phyloP scores from a whole-genome alignment of 1,140 invertebrate genomes.

The Lamellibrachia luymesi region DNA sequence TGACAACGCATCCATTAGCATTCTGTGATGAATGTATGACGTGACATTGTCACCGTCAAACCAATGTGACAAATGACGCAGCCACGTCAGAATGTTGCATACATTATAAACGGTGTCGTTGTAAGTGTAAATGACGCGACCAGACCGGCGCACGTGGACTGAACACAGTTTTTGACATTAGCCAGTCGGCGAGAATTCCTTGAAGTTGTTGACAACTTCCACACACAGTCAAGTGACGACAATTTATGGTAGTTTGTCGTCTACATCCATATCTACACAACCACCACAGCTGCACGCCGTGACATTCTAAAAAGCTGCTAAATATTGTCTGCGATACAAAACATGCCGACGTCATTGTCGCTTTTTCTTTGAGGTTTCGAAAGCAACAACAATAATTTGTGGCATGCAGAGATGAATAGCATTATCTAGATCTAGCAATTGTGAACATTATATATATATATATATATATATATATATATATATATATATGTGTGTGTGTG shows the following conservation, averaged over 20 bases:
- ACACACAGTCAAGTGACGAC: neutral
- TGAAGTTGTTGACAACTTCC: neutral
- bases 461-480: no score
- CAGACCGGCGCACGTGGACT: neutral
- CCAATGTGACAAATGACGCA: neutral
- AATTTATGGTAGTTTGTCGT: neutral
- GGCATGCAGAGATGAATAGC: neutral
- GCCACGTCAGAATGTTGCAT: neutral
- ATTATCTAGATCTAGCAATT: no score
- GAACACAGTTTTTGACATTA: neutral
- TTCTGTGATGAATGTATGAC: neutral
- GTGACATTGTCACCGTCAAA: neutral
- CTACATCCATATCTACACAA: neutral
- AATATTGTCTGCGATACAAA: neutral
- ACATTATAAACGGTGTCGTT: neutral
- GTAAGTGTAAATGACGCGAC: neutral
- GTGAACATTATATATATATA: no score
- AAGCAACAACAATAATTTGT: neutral
- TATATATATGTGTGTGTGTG: no score
- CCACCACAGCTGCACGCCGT: neutral
- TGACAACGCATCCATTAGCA: slow-evolving; percentile 29
- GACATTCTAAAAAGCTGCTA: neutral
- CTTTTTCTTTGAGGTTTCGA: neutral
- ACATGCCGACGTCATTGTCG: neutral
- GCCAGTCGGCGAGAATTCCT: neutral